Evolutionary conservation across 2,888 invertebrate species (phyloP), one percentile per base, ranked within the genome.

Genomic region (Druceiella hillmani): DNA sequence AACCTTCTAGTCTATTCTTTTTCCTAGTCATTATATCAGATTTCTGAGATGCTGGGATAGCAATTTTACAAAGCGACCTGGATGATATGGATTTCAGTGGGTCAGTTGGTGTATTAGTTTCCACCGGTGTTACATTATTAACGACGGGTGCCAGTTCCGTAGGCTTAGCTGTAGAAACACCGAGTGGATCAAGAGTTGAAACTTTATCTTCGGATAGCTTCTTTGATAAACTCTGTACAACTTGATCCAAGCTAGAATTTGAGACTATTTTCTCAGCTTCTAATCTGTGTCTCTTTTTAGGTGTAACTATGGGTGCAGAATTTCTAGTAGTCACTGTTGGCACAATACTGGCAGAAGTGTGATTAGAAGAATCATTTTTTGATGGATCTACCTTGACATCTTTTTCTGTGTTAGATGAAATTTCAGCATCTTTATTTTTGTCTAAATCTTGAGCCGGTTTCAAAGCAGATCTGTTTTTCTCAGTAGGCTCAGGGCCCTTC

Each of bases 261-360:
- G 61, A 55, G 26, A 64, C 55, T 22, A 58, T 62, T 49, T 66
- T 69, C 25, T 78, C 76, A 14, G 76, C 69, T 61, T 84, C 84
- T 33, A 81, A 53, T 44, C 84, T 64, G 53, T 84, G 84, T 1
- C 84, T 69, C 53, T 86, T 86, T 52, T 85, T 86, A 1, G 85
- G 84, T 1, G 85, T 83, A 2, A 81, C 80, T 13, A 70, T 69
- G 13, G 70, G 71, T 12, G 70, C 65, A 9, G 62, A 55, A 52
- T 66, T 64, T 35, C 64, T 60, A 20, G 39, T 40, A 4, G 64
- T 63, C 16, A 56, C 50, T 53, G 64, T 66, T n/a, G 55, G 50
- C 52, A 64, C 68, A 40, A 59, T 56, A 52, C 59, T 61, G 29
- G 70, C 69, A 15, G 66, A 64, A 7, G 62, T 57, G 15, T 60